Base-by-base conservation (phyloP, 2,113 vertebrate genomes). In the Halichoeres trimaculatus region DNA sequence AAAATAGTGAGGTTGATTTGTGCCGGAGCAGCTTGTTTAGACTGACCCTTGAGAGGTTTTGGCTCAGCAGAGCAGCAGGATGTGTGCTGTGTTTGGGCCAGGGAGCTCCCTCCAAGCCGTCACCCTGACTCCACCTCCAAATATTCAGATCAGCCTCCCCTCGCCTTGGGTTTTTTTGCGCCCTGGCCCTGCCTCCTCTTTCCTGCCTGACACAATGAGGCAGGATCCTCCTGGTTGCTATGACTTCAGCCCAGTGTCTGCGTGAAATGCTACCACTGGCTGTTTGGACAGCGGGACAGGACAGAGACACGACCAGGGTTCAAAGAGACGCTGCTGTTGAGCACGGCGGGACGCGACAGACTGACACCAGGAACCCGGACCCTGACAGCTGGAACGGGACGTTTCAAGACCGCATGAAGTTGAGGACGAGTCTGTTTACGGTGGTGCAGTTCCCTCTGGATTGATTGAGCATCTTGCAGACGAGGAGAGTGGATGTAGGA, bases 211-310 rank as follows among this genome's bases (percentile, higher is more conserved):
- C 83, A 93, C 90, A 94, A 93, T 91, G 84, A 88, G 81, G 76
- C 87, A 75, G 83, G 88, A 88, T 92, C 88, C 85, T 91, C 87
- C 80, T 76, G 74, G 94, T 95, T 94, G 90, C 93, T 88, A 92
- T 94, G 93, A 92, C 92, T 87, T 81, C 84, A 75, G 40, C 34
- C 78, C 88, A 79, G 88, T 75, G 84, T 76, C 40, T 45, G 71
- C 57, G 36, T 83, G 94, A 91, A 90, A 93, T 93, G 91, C 91
- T 86, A 64, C 55, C 68, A 30, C 71, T 26, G 74, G 69, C 72
- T 70, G 79, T 76, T 41, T 70, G 66, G 77, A 78, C 82, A 76
- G 73, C 71, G 54, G 77, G 78, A 75, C 55, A 40, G 47, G 75
- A 81, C 63, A 20, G 57, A 58, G 83, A 73, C 34, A 70, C 76